Base-by-base conservation (phyloP, 1,140 invertebrate genomes). In the Globodera ellingtonae region DNA sequence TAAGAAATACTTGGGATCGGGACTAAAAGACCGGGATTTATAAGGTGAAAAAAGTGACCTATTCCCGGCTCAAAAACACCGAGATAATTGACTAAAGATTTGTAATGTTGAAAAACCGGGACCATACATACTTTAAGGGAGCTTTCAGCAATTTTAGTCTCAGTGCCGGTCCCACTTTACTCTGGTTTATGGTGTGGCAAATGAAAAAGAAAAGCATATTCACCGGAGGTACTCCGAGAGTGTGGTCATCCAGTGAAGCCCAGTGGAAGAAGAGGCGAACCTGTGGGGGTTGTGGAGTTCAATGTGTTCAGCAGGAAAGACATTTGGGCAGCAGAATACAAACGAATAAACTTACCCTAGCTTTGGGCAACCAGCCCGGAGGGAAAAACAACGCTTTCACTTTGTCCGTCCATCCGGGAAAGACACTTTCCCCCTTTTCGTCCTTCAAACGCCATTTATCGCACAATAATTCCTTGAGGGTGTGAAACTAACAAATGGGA, bases 321-420 rank as follows among this genome's bases (percentile, higher is more conserved):
- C 24, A 24, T 21, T 65, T 65, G 59, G 59, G n/a, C 21, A 65
- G n/a, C 21, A 65, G 67, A 44, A 35, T 3, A 70, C 67, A 44
- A 4, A 44, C 35, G 1, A 21, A n/a, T 18, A 13, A 44, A 44
- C 69, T 62, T 13, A 86, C 82, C 50, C 84, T 56, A 4, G 83
- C 74, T 3, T 87, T 87, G 0, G 87, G 87, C 72, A 83, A 89
- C 81, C 82, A 89, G 9, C 88, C 87, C 50, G 87, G 87, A 24
- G 87, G 87, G 72, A 79, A 89, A 65, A 86, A 82, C 21, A 85
- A 44, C 10, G 87, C 87, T 69, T 85, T 84, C 18, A 88, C 47
- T 79, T 89, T 89, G 47, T 89, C 82, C 6, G 77, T 66, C 15
- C 82, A 50, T 52, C 13, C 82, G 70, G 71, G 89, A 88, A 15